Conservation (phyloP, 2,113 vertebrate genomes). For the Cheilinus undulatus region DNA sequence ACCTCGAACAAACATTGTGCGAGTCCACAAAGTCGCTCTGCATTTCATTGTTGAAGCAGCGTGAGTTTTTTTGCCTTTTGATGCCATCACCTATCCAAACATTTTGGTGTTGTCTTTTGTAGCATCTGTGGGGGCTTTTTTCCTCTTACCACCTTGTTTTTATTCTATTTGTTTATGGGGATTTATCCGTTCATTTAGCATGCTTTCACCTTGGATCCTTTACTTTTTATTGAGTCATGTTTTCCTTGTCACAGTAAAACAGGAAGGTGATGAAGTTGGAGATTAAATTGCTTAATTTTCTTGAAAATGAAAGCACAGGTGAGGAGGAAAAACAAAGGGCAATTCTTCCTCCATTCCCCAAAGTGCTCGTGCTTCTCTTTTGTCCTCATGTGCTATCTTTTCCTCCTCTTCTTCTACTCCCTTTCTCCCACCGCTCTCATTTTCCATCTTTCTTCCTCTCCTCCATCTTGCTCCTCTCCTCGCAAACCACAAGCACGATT, state of each 20-base stretch:
- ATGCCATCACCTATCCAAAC: conserved; percentile 35
- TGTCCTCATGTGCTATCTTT: not conserved
- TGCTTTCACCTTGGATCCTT: not conserved
- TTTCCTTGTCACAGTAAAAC: conserved; percentile 34
- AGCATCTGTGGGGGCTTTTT: conserved; percentile 11
- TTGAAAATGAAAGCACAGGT: conserved; percentile 44
- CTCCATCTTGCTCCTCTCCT: conserved; percentile 55
- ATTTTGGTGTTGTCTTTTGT: conserved; percentile 22
- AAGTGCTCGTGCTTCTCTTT: not conserved
- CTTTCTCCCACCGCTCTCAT: not conserved
- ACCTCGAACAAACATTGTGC: conserved; percentile 66
- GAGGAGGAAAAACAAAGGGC: conserved; percentile 36
- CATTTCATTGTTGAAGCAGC: conserved; percentile 57
- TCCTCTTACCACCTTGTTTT: conserved; percentile 4
- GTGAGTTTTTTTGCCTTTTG: conserved; percentile 43
- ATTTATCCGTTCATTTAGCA: not conserved
- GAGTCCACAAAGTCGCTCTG: conserved; percentile 52
- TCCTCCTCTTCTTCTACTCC: not conserved
- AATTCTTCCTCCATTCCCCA: not conserved
- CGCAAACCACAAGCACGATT: conserved; percentile 68
- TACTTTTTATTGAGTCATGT: conserved; percentile 12
- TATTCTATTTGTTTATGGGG: conserved; percentile 13
- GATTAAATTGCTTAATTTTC: conserved; percentile 31
- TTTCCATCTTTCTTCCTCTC: conserved; percentile 30
- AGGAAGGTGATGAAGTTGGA: conserved; percentile 21